Conservation (phyloP, 2,113 vertebrate genomes). For the Catharus bicknelli region DNA sequence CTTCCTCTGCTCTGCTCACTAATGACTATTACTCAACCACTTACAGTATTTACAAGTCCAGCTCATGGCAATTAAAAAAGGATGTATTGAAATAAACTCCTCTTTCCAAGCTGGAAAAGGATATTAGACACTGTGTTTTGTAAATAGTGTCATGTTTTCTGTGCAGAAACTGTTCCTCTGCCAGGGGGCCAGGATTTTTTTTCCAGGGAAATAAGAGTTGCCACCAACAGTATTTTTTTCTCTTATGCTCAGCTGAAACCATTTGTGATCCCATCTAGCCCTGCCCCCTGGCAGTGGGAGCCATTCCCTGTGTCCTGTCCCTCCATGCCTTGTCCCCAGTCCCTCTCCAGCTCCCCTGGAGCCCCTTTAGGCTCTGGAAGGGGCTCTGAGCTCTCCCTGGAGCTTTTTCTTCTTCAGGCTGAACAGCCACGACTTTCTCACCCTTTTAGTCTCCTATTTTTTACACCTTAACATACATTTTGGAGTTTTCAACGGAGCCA, state of each 20-base stretch:
- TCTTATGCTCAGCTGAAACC: not conserved
- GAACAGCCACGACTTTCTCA: not conserved
- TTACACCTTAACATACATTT: not conserved
- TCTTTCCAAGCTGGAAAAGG: conserved; percentile 61
- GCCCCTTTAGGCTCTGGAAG: not conserved
- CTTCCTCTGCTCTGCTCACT: conserved; percentile 51
- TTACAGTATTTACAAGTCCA: conserved; percentile 67
- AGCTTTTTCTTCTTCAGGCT: not conserved
- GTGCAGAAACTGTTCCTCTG: conserved; percentile 29
- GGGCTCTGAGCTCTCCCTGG: no score
- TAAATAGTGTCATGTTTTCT: conserved; percentile 58
- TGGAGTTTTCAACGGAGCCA: not conserved
- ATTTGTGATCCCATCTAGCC: not conserved
- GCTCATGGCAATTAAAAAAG: conserved; percentile 71
- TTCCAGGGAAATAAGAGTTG: conserved; percentile 32
- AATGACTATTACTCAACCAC: conserved; percentile 63
- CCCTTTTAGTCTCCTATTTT: rapidly evolving
- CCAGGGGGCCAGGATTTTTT: conserved; percentile 15
- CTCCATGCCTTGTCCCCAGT: not conserved
- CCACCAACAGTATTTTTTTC: not conserved
- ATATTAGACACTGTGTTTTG: conserved; percentile 47
- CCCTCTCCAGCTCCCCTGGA: not conserved
- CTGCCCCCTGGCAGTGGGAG: not conserved
- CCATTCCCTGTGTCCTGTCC: not conserved
- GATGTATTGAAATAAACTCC: conserved; percentile 68